A percentile compares a stretch with the other conserved stretches of the same genome.
Conservation (phyloP, 2,797 vertebrate species). For the Knipowitschia caucasica region DNA sequence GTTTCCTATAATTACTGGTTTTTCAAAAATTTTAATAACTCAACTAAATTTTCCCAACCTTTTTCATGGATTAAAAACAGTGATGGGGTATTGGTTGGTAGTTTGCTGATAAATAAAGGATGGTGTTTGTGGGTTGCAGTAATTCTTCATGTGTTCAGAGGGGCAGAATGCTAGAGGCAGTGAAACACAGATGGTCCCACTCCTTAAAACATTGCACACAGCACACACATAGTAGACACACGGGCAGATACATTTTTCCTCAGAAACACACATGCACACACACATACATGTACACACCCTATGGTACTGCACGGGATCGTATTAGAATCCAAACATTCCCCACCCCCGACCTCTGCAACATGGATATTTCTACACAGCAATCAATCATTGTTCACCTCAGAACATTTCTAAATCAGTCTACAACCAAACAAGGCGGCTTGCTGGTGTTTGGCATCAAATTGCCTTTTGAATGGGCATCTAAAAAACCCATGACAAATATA, state of each 20-base stretch:
- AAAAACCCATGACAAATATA: too few relatives aligned
- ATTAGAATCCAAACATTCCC: too few relatives aligned
- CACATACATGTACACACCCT: neutral
- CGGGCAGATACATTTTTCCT: too few relatives aligned
- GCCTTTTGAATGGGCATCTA: too few relatives aligned
- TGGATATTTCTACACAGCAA: slow-evolving; percentile 44
- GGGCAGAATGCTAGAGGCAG: slow-evolving; percentile 45
- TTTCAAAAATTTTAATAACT: too few relatives aligned
- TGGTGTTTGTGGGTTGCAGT: slow-evolving; percentile 3
- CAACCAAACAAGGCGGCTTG: neutral
- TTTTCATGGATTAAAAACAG: neutral
- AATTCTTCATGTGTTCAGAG: slow-evolving; percentile 32
- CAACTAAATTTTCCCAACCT: neutral
- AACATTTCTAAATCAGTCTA: slow-evolving; percentile 1
- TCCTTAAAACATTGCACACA: too few relatives aligned
- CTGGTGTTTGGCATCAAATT: slow-evolving; percentile 2
- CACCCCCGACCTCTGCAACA: slow-evolving; percentile 21
- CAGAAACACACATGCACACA: too few relatives aligned
- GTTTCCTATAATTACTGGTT: too few relatives aligned
- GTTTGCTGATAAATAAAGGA: neutral
- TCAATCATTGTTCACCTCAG: slow-evolving; percentile 31
- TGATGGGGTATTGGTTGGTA: neutral
- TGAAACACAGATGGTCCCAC: slow-evolving; percentile 54
- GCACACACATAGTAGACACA: too few relatives aligned
- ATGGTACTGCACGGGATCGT: too few relatives aligned